A percentile compares a stretch with the other conserved stretches of the same genome.
These are phyloP conservation scores for Papilio helenus DNA, from an alignment of 1,140 invertebrate species.

Conservation along the genomic window DNA sequence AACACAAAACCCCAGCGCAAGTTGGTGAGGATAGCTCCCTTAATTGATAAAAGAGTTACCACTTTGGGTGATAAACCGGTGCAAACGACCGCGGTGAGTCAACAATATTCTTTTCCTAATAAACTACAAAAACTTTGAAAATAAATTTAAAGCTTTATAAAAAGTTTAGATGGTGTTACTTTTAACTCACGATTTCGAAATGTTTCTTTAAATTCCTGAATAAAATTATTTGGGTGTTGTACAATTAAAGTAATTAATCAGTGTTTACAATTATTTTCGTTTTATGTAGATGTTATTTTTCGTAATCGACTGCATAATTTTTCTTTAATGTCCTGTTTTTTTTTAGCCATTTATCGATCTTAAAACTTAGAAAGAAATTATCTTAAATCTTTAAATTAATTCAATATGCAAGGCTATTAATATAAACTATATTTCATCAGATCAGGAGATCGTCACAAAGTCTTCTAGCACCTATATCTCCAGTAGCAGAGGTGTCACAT, in stretches of 20 bases:
- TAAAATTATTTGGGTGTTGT: too few relatives aligned
- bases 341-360: too few relatives aligned
- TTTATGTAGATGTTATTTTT: too few relatives aligned
- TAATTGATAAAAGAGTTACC: slow-evolving; percentile 55
- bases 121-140: neutral
- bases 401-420: neutral
- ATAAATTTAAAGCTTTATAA: neutral
- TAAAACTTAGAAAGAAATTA: neutral
- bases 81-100: slow-evolving; percentile 50
- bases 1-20: slow-evolving; percentile 64
- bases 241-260: too few relatives aligned
- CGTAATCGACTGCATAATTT: too few relatives aligned
- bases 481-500: slow-evolving; percentile 37
- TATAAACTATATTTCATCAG: slow-evolving; percentile 39
- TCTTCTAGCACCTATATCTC: slow-evolving; percentile 63
- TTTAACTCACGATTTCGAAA: neutral
- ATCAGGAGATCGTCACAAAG: slow-evolving; percentile 58
- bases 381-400: neutral
- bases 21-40: slow-evolving; percentile 68
- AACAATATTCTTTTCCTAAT: slow-evolving; percentile 16
- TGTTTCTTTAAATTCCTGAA: neutral
- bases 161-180: neutral
- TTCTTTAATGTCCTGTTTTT: too few relatives aligned
- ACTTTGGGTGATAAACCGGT: slow-evolving; percentile 52
- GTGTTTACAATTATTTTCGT: too few relatives aligned